phyloP scores from a whole-genome alignment of 2,797 vertebrate genomes.

The Nannoperca obscura region DNA sequence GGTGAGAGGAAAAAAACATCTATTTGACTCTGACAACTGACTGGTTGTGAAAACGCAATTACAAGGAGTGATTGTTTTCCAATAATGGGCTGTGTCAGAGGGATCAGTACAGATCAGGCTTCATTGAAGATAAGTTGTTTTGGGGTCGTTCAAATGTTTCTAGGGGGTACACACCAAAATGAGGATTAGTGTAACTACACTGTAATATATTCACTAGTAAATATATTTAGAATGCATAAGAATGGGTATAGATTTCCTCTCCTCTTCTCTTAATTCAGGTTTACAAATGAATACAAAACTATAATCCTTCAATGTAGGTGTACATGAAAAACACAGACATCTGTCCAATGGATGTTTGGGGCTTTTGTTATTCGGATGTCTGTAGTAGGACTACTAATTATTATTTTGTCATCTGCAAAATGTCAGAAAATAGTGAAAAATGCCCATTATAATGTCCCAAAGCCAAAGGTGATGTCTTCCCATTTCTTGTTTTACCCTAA shows the following conservation, averaged over 20 bases:
- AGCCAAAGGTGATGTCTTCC: background rate
- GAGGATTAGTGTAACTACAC: slow-evolving; percentile 11
- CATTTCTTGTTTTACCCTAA: background rate
- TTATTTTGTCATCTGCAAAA: background rate
- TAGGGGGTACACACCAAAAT: background rate
- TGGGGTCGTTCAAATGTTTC: background rate
- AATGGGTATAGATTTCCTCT: background rate
- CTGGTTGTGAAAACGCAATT: slow-evolving; percentile 47
- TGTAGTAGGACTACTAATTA: background rate
- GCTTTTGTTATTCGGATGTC: background rate
- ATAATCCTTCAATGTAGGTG: background rate
- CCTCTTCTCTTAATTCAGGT: background rate
- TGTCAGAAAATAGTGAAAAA: background rate
- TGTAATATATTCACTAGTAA: slow-evolving; percentile 5
- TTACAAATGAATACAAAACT: background rate
- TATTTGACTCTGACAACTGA: slow-evolving; percentile 33
- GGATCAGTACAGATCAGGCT: slow-evolving; percentile 21
- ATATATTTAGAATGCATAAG: background rate
- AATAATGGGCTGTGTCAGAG: slow-evolving; percentile 32
- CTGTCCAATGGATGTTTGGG: background rate
- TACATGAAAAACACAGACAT: background rate
- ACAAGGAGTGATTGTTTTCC: slow-evolving; percentile 36
- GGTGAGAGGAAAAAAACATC: slow-evolving; percentile 17
- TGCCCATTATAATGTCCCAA: background rate
- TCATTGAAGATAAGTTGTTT: slow-evolving; percentile 4